Conservation (phyloP, 1,140 invertebrate genomes). For the Cydia pomonella region DNA sequence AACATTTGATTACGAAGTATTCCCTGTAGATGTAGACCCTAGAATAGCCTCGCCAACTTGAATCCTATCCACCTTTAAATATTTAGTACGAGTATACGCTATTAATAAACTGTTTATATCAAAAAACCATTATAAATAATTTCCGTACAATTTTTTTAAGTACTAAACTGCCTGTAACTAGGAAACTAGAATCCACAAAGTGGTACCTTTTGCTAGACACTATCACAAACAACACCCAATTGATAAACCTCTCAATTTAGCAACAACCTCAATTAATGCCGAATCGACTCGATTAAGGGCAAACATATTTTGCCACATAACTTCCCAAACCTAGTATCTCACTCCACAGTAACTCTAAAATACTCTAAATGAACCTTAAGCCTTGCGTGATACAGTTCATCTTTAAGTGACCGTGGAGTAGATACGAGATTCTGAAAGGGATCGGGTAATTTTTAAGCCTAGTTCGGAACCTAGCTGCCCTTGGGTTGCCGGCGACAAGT, state of each 20-base stretch:
- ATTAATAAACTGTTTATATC: no score
- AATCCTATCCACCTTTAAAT: no score
- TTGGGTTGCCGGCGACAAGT: constrained; percentile 50
- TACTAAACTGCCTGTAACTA: no score
- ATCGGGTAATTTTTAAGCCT: constrained; percentile 4
- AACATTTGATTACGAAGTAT: no score
- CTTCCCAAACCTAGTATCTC: not conserved
- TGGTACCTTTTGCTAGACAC: not conserved
- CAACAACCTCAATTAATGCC: constrained; percentile 24
- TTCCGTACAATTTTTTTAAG: no score
- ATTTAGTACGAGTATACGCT: no score
- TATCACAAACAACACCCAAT: not conserved
- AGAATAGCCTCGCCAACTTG: no score
- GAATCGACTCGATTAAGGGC: constrained; percentile 28
- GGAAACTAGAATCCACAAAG: no score
- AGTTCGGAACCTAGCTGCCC: constrained; percentile 43
- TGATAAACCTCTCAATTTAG: constrained; percentile 8
- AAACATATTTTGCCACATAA: not conserved
- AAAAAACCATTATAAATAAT: no score
- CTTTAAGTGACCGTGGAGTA: not conserved
- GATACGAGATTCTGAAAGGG: not conserved
- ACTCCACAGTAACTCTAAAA: not conserved
- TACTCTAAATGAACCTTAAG: not conserved
- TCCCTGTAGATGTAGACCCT: no score
- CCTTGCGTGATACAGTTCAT: not conserved